These are phyloP conservation scores for Coptodon bakossiorum DNA, from an alignment of 2,113 vertebrate species.

Conservation along the genomic window DNA sequence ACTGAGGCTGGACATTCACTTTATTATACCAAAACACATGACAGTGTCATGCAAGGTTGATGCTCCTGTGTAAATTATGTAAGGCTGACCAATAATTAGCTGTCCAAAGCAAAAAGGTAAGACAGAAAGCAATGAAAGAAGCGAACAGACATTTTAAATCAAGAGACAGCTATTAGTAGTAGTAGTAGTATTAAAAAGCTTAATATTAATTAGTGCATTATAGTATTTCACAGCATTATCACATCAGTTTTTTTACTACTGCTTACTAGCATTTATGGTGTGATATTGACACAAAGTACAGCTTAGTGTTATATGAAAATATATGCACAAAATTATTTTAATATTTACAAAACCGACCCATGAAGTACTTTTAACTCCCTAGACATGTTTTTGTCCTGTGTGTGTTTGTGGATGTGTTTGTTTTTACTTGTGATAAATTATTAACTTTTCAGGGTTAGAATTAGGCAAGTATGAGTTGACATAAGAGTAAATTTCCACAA, in stretches of 20 bases:
- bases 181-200: neutral
- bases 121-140: neutral
- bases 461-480: neutral
- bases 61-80: constrained; percentile 26
- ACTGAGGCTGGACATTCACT: constrained; percentile 10
- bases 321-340: neutral
- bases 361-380: neutral
- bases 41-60: constrained; percentile 22
- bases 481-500: neutral
- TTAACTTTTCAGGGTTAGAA: neutral
- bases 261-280: neutral
- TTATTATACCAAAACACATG: constrained; percentile 29
- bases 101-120: constrained; percentile 27
- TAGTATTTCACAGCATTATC: neutral
- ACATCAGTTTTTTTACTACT: neutral
- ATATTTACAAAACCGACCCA: accelerated
- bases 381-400: neutral
- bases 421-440: neutral
- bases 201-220: neutral
- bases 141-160: neutral
- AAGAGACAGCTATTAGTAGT: neutral
- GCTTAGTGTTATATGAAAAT: neutral
- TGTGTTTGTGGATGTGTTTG: neutral
- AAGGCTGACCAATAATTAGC: constrained; percentile 36
- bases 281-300: neutral